phyloP scores from a whole-genome alignment of 1,140 invertebrate genomes.

The Lepidurus apus region DNA sequence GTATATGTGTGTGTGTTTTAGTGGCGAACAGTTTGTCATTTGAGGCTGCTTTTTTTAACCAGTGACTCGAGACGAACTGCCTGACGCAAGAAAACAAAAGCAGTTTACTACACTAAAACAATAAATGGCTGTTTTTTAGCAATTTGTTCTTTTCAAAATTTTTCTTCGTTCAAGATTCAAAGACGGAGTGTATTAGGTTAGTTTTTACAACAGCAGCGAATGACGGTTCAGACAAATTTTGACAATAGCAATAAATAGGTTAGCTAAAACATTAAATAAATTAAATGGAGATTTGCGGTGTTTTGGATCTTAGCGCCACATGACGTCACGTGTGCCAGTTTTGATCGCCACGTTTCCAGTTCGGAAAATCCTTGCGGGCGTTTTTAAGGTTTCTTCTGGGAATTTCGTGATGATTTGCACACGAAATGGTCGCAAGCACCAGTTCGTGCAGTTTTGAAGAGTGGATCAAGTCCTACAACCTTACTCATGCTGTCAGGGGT shows the following conservation, averaged over 20 bases:
- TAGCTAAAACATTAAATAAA: neutral
- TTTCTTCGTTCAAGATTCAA: neutral
- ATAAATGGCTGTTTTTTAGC: slow-evolving; percentile 19
- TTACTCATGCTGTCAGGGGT: slow-evolving; percentile 3
- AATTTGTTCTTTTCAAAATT: neutral
- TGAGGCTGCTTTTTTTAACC: slow-evolving; percentile 19
- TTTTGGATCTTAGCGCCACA: too few relatives aligned
- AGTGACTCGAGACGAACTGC: slow-evolving; percentile 9
- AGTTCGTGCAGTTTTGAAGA: slow-evolving; percentile 2
- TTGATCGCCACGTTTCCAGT: too few relatives aligned
- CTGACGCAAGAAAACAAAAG: neutral
- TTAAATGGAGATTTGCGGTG: too few relatives aligned
- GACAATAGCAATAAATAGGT: neutral
- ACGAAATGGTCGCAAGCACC: neutral
- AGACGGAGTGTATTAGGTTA: neutral
- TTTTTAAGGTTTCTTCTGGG: neutral
- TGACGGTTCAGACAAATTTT: neutral
- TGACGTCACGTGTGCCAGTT: too few relatives aligned
- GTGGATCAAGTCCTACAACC: neutral
- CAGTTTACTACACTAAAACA: neutral
- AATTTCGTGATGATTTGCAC: neutral
- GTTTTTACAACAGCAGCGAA: neutral
- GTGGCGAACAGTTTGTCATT: slow-evolving; percentile 8
- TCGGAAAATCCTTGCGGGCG: neutral
- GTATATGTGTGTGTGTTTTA: neutral